These are phyloP conservation scores for Drosophila picticornis DNA, from an alignment of 2,888 invertebrate species.

Conservation along the genomic window DNA sequence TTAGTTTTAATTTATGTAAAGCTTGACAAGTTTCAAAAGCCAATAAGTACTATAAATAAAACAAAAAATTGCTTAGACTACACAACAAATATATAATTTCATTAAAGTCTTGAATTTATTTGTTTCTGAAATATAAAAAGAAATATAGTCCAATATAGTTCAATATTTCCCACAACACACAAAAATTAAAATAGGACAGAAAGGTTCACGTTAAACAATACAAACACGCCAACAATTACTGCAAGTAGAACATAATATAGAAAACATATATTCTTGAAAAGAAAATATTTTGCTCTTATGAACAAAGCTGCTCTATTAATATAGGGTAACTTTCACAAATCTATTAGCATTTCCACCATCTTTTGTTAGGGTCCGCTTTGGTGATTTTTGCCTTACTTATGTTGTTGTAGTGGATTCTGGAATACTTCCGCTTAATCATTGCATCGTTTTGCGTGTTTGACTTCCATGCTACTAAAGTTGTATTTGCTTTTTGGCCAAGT, in stretches of 20 bases:
- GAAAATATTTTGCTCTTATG: not conserved
- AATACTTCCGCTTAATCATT: slow-evolving; percentile 40
- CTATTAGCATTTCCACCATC: slow-evolving; percentile 20
- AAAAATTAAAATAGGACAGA: not conserved
- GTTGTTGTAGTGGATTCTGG: slow-evolving; percentile 28
- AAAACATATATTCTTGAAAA: not conserved
- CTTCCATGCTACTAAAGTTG: slow-evolving; percentile 30
- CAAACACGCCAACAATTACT: not conserved
- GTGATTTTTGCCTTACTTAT: not conserved
- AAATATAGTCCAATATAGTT: not conserved
- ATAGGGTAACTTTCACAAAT: slow-evolving; percentile 8
- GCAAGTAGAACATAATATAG: not conserved
- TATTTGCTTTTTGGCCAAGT: slow-evolving; percentile 53
- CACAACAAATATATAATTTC: not conserved
- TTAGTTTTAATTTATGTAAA: not conserved
- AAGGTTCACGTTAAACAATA: not conserved
- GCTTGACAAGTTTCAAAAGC: not conserved
- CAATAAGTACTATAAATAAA: no score
- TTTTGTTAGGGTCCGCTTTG: slow-evolving; percentile 22
- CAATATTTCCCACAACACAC: not conserved
- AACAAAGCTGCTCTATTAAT: slow-evolving; percentile 25
- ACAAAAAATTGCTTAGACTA: not conserved
- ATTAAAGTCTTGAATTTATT: not conserved
- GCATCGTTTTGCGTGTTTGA: slow-evolving; percentile 46
- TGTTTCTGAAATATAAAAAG: not conserved